Base-by-base conservation (phyloP, 2,113 vertebrate genomes). In the Percina caprodes region DNA sequence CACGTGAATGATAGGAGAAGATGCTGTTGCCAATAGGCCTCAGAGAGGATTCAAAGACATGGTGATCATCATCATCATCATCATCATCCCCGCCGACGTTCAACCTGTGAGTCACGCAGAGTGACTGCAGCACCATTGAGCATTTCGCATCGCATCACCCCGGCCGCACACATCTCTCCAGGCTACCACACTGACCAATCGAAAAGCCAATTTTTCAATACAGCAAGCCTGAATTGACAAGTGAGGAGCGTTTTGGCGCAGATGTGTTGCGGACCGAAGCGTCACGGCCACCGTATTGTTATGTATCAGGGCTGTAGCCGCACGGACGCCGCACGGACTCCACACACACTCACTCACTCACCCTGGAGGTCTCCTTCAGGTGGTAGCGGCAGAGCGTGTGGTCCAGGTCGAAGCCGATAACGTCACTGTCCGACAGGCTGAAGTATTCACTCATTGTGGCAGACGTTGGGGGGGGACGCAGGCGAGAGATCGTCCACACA, bases 341-440 rank as follows among this genome's bases (percentile, higher is more conserved):
- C 74, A 30, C 58, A 90, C 96, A n/a, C 39, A 35, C 74, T n/a
- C n/a, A 15, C 74, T 6, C 45, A 83, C 92, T 97, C 95, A 98
- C 98, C 97, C 93, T 94, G 77, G 95, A 96, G 92, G 95, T 97
- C 93, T 96, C 95, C 87, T 95, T 94, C 84, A 98, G 94, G 80
- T 95, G 93, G 88, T 98, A 97, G 54, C 96, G 96, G 80, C 97
- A 98, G 13, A 98, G 96, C 77, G 97, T 98, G 92, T 98, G 97
- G 94, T 99, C 97, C 94, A 98, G 92, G 76, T 98, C 97, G 89
- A 98, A 98, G 68, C 96, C 97, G 52, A 98, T 93, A 74, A 96
- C 96, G 60, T 98, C 97, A 83, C 97, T 96, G 65, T 96, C 94
- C 14, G 93, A 92, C 80, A 98, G 88, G 46, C 94, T 96, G 90